phyloP scores from a whole-genome alignment of 2,888 invertebrate genomes.

The Allygus modestus region DNA sequence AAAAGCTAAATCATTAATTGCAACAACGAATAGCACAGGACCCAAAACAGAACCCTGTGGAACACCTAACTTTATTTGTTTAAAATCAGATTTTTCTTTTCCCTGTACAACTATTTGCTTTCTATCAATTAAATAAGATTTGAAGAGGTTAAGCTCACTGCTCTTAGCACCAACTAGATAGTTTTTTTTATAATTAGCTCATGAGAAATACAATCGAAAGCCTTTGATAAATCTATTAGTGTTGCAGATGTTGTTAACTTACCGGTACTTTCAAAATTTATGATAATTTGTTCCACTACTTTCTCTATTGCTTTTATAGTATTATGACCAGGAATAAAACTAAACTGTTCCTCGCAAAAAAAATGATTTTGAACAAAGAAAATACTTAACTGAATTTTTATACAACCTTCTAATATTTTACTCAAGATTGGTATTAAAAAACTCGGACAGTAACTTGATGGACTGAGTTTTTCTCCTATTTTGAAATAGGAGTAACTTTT shows the following conservation, averaged over 20 bases:
- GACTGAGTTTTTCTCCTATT: constrained; percentile 27
- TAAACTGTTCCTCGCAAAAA: constrained; percentile 31
- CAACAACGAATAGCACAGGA: constrained; percentile 6
- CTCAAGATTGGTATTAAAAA: constrained; percentile 43
- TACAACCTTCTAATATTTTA: constrained; percentile 50
- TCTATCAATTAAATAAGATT: constrained; percentile 17
- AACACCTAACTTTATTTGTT: constrained; percentile 33
- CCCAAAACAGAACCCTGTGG: constrained; percentile 35
- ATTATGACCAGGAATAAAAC: constrained; percentile 35
- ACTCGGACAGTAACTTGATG: constrained; percentile 47
- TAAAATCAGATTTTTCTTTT: constrained; percentile 30
- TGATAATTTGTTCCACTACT: constrained; percentile 24
- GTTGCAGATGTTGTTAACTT: constrained; percentile 12
- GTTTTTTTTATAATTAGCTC: not conserved
- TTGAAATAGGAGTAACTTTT: constrained; percentile 24
- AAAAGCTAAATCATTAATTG: constrained; percentile 53
- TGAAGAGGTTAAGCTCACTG: not conserved
- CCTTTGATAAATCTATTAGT: constrained; percentile 50
- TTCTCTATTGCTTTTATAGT: constrained; percentile 38
- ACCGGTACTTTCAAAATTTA: constrained; percentile 49
- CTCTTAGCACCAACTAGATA: constrained; percentile 24
- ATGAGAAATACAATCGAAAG: constrained; percentile 44
- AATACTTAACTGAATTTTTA: constrained; percentile 8
- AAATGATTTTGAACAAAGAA: constrained; percentile 16
- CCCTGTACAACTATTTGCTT: constrained; percentile 54